Conservation (phyloP, 2,113 vertebrate species). For the Chionodraco myersi region DNA sequence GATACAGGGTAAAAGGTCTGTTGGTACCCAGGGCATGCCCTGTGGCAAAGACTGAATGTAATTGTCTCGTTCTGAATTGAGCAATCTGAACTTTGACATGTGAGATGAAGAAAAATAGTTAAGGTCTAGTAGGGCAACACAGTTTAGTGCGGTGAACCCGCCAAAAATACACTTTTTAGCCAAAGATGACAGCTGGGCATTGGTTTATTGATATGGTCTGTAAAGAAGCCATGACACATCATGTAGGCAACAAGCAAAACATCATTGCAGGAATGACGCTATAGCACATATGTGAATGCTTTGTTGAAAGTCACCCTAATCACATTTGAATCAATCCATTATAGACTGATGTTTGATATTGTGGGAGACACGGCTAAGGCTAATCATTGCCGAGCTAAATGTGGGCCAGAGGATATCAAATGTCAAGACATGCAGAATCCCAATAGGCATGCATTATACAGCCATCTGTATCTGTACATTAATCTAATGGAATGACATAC, state of each 20-base stretch:
- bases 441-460: conserved; percentile 68
- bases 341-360: conserved; percentile 12
- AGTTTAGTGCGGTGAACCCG: background rate
- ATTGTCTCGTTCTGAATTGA: conserved; percentile 63
- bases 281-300: conserved; percentile 14
- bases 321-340: conserved; percentile 19
- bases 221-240: background rate
- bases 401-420: conserved; percentile 45
- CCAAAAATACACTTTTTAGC: background rate
- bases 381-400: conserved; percentile 43
- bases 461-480: conserved; percentile 78
- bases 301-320: conserved; percentile 24
- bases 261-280: background rate
- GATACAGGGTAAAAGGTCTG: conserved; percentile 66
- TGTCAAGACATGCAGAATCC: conserved; percentile 52
- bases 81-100: conserved; percentile 63
- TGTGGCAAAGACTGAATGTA: conserved; percentile 53
- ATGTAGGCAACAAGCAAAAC: background rate
- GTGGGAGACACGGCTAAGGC: conserved; percentile 19
- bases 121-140: background rate
- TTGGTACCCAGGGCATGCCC: conserved; percentile 62
- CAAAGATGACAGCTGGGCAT: background rate
- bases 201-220: background rate
- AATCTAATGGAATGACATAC: conserved; percentile 76
- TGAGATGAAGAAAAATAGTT: conserved; percentile 10